Evolutionary conservation across 2,888 invertebrate species (phyloP).

Genomic region (Choristoneura rosaceana): DNA sequence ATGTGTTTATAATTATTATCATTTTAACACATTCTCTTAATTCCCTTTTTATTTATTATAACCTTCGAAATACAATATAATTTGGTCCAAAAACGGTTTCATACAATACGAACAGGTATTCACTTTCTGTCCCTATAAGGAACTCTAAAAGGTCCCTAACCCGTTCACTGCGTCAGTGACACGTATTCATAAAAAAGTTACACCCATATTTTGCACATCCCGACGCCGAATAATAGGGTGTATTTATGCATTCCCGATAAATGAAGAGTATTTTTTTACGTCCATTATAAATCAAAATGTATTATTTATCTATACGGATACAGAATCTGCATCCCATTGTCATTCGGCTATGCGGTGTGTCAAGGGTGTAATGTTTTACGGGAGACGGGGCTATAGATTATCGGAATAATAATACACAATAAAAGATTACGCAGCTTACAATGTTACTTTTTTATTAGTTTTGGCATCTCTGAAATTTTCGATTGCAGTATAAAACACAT

Average conservation of each 20-base stretch:
- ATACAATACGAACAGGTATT: not conserved
- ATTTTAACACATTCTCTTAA: no score
- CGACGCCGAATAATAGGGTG: constrained; percentile 83
- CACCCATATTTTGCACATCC: constrained; percentile 86
- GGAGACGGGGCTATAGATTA: constrained; percentile 59
- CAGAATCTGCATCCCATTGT: constrained; percentile 85
- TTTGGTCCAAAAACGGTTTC: not conserved
- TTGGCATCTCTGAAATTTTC: not conserved
- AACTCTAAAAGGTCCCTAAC: constrained; percentile 70
- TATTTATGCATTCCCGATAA: constrained; percentile 85
- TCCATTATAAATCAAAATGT: constrained; percentile 85
- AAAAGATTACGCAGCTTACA: constrained; percentile 23
- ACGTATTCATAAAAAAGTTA: constrained; percentile 82
- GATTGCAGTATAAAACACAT: no score
- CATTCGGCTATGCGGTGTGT: constrained; percentile 83
- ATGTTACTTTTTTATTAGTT: not conserved
- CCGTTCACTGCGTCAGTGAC: constrained; percentile 72
- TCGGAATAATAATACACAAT: constrained; percentile 37
- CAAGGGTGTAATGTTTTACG: constrained; percentile 84
- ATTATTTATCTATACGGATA: constrained; percentile 85
- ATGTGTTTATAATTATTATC: no score
- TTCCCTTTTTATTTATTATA: no score
- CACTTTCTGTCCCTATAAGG: not conserved
- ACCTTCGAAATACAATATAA: not conserved
- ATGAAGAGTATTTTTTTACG: constrained; percentile 84